Evolutionary conservation across 2,113 vertebrate species (phyloP).

Genomic region (Macquaria australasica): DNA sequence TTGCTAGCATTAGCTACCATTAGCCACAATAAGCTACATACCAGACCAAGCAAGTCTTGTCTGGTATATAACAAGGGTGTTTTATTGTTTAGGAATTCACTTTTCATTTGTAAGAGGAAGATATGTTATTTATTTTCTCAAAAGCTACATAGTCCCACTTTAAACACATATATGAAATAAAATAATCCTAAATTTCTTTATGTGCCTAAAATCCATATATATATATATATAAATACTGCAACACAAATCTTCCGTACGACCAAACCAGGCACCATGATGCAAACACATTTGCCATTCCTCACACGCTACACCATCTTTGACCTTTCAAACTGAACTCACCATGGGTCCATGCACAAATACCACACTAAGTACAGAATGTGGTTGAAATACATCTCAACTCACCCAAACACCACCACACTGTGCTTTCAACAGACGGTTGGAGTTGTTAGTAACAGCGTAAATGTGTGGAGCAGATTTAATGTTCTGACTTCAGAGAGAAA

Average conservation of each 20-base stretch:
- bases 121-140: not conserved
- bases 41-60: not conserved
- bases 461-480: slow-evolving; percentile 37
- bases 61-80: not conserved
- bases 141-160: not conserved
- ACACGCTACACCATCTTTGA: not conserved
- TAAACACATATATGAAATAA: not conserved
- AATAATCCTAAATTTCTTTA: not conserved
- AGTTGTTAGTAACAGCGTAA: slow-evolving; percentile 73
- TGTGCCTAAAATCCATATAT: not conserved
- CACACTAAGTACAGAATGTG: slow-evolving; percentile 1
- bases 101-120: not conserved
- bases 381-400: slow-evolving; percentile 1
- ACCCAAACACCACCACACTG: slow-evolving; percentile 29
- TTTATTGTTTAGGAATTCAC: not conserved
- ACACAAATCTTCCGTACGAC: not conserved
- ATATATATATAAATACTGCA: slow-evolving; percentile 16
- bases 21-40: not conserved
- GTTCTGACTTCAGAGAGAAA: slow-evolving; percentile 28
- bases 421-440: slow-evolving; percentile 27
- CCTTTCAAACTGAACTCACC: slow-evolving; percentile 26
- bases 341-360: slow-evolving; percentile 52
- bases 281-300: slow-evolving; percentile 36
- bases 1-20: not conserved
- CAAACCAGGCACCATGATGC: slow-evolving; percentile 43